These are phyloP conservation scores for Dromas ardeola DNA, from an alignment of 2,113 vertebrate genomes.

Conservation along the genomic window DNA sequence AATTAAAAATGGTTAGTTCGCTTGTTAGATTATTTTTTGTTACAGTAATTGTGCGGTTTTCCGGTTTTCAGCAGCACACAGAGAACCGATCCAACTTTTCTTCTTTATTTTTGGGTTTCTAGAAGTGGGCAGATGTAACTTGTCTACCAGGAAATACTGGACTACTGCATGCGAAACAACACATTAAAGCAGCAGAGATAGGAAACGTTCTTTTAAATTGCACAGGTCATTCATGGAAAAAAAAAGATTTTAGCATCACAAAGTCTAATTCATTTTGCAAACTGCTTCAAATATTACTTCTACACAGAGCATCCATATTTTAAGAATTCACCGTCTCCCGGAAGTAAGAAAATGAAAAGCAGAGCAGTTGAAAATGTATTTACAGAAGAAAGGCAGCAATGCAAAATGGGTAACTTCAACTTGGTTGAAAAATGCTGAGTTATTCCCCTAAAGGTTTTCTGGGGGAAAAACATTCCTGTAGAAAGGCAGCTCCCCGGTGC, in stretches of 20 bases:
- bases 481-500: background rate
- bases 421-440: background rate
- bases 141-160: background rate
- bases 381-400: background rate
- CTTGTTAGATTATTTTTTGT: slow-evolving; percentile 3
- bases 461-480: background rate
- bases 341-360: background rate
- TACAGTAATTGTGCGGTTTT: background rate
- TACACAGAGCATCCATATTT: background rate
- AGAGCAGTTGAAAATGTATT: background rate
- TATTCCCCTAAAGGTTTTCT: background rate
- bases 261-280: background rate
- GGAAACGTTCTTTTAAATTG: background rate
- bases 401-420: background rate
- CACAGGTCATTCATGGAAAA: background rate
- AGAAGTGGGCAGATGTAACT: background rate
- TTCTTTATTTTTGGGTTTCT: background rate
- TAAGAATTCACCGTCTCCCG: background rate
- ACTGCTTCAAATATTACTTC: background rate
- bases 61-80: background rate
- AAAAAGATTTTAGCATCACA: background rate
- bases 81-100: background rate
- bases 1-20: slow-evolving; percentile 7
- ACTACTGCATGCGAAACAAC: background rate
- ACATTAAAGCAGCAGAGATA: background rate